Percentiles rank a stretch among this genome's conserved stretches.
These are phyloP conservation scores for Petrocephalus schoutedeni DNA, from an alignment of 2,797 vertebrate genomes.

Conservation along the genomic window DNA sequence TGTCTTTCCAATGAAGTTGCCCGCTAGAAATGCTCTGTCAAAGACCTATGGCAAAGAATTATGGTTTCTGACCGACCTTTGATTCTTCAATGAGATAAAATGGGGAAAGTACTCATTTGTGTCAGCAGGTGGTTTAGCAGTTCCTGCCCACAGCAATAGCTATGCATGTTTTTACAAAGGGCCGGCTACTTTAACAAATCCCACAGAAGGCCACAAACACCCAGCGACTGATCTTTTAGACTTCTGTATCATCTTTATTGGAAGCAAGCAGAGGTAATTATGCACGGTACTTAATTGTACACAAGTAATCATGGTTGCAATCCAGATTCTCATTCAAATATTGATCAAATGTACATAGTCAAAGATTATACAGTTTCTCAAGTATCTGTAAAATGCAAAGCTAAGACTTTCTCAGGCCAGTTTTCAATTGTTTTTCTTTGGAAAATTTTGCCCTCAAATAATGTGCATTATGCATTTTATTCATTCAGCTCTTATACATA, in stretches of 20 bases:
- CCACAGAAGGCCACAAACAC: constrained; percentile 67
- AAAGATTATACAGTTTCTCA: not conserved
- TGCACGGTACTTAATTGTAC: constrained; percentile 50
- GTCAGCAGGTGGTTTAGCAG: constrained; percentile 56
- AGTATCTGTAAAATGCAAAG: not conserved
- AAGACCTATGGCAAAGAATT: constrained; percentile 17
- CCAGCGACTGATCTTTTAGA: constrained; percentile 57
- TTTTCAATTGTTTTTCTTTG: not conserved
- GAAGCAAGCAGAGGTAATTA: constrained; percentile 65
- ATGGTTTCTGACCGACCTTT: constrained; percentile 35
- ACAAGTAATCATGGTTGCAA: constrained; percentile 39
- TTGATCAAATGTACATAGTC: not conserved
- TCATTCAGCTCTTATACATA: not conserved
- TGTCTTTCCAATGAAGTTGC: constrained; percentile 13
- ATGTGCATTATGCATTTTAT: not conserved
- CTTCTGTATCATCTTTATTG: constrained; percentile 60
- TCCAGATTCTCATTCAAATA: not conserved
- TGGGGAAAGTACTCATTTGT: constrained; percentile 56
- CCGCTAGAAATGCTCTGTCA: not conserved
- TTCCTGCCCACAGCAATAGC: constrained; percentile 48
- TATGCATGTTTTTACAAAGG: constrained; percentile 45
- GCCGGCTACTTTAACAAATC: constrained; percentile 63
- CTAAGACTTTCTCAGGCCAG: not conserved
- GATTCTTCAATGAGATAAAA: constrained; percentile 61
- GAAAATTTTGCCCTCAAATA: not conserved